phyloP scores from a whole-genome alignment of 2,113 vertebrate species.

The Sardina pilchardus region DNA sequence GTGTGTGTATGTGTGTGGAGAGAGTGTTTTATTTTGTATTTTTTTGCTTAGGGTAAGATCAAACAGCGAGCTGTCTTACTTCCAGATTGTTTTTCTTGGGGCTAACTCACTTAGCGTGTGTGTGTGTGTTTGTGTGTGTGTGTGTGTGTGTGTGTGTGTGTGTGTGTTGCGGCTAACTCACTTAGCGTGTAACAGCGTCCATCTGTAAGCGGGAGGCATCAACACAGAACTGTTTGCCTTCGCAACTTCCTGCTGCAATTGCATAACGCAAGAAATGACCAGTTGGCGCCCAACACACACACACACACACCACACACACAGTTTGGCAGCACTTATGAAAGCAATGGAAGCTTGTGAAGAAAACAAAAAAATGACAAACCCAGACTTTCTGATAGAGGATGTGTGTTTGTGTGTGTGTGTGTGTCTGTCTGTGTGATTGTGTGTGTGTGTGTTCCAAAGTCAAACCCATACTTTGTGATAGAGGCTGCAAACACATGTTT shows the following conservation, averaged over 20 bases:
- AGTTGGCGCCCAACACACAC: too few species aligned
- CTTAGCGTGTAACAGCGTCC: background rate
- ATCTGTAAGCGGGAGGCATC: background rate
- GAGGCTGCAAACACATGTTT: too few species aligned
- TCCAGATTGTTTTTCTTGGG: background rate
- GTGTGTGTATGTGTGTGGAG: too few species aligned
- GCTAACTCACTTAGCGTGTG: background rate
- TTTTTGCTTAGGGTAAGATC: background rate
- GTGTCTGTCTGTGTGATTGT: too few species aligned
- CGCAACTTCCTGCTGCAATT: conserved; percentile 23
- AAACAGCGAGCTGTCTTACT: background rate
- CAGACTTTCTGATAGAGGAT: background rate
- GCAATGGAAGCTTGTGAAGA: background rate
- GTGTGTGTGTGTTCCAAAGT: too few species aligned
- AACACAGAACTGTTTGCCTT: conserved; percentile 11
- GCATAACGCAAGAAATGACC: conserved; percentile 29
- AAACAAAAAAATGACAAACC: background rate
- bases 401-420: too few species aligned
- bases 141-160: too few species aligned
- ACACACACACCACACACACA: too few species aligned
- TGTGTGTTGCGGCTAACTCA: background rate
- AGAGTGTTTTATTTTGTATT: too few species aligned
- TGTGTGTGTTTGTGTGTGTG: too few species aligned
- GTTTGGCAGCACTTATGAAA: conserved; percentile 26
- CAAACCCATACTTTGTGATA: too few species aligned